phyloP scores from a whole-genome alignment of 1,140 invertebrate species.

The Drosophila serrata region DNA sequence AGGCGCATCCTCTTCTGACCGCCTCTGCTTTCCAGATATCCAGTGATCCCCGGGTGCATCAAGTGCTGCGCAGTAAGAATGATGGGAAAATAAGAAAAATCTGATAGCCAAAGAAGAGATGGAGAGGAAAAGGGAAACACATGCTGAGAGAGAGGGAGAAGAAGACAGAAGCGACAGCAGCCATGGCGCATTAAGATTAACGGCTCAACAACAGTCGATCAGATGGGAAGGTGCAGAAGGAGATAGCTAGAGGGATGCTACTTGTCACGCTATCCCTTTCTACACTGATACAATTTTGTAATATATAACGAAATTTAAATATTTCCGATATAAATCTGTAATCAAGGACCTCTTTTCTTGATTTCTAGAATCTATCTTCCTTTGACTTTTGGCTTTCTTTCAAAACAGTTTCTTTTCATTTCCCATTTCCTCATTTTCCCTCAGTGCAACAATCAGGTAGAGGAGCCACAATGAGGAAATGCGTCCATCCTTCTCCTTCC shows the following conservation, averaged over 20 bases:
- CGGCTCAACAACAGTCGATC: conserved; percentile 57
- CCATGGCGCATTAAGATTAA: conserved; percentile 81
- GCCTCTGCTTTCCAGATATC: neutral
- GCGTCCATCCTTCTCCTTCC: conserved; percentile 46
- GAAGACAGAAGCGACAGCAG: conserved; percentile 80
- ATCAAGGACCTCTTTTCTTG: neutral
- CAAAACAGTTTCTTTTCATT: too few relatives aligned
- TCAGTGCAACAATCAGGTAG: conserved; percentile 60
- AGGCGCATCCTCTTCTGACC: conserved; percentile 65
- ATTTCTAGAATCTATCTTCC: too few relatives aligned
- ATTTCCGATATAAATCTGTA: neutral
- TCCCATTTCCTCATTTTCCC: conserved; percentile 5
- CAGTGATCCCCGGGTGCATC: conserved; percentile 50
- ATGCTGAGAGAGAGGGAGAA: conserved; percentile 6
- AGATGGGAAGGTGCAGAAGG: conserved; percentile 37
- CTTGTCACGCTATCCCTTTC: conserved; percentile 36
- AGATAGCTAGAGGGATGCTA: conserved; percentile 18
- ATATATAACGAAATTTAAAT: neutral
- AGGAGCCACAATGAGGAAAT: conserved; percentile 64
- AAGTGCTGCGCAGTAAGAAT: conserved; percentile 76
- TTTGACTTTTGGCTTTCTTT: neutral
- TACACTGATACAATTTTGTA: conserved; percentile 11
- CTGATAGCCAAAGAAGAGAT: conserved; percentile 61
- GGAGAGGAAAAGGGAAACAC: conserved; percentile 15
- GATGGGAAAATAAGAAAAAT: conserved; percentile 77